Percentiles rank a stretch among this genome's conserved stretches.
These are phyloP conservation scores for Anthoscopus minutus DNA, from an alignment of 2,113 vertebrate genomes.

Conservation along the genomic window DNA sequence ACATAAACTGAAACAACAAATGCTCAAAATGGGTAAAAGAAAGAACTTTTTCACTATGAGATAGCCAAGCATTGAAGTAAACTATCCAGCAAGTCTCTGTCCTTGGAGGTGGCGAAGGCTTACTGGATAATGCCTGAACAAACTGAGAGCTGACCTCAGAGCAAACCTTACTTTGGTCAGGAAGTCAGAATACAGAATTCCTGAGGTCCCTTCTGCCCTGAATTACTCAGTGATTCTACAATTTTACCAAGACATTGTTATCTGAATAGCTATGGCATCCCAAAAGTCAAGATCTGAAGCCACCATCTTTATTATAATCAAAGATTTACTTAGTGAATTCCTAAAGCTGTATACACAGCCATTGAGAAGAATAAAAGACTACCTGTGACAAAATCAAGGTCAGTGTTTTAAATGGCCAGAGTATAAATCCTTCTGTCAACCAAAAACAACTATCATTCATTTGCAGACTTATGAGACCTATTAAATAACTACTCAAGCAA, in stretches of 20 bases:
- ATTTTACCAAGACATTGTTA: not conserved
- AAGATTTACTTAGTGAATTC: not conserved
- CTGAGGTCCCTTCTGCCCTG: not conserved
- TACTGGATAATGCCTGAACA: not conserved
- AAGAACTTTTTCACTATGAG: accelerated
- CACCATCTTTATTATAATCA: not conserved
- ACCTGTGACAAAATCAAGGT: not conserved
- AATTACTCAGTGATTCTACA: not conserved
- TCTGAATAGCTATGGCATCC: not conserved
- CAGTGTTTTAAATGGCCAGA: not conserved
- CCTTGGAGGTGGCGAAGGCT: not conserved
- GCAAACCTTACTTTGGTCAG: not conserved
- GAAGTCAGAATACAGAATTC: not conserved
- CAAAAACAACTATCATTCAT: not conserved
- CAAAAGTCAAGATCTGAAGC: not conserved
- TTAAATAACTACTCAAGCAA: not conserved
- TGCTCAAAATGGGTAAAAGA: not conserved
- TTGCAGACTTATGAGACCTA: not conserved
- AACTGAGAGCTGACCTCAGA: not conserved
- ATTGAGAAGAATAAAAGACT: not conserved
- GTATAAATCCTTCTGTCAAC: not conserved
- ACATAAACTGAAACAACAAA: not conserved
- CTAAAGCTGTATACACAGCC: not conserved
- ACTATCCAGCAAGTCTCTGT: accelerated
- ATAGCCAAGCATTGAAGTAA: not conserved